A percentile compares a stretch with the other conserved stretches of the same genome.
phyloP scores from a whole-genome alignment of 2,888 invertebrate species.

The Antitype chi region DNA sequence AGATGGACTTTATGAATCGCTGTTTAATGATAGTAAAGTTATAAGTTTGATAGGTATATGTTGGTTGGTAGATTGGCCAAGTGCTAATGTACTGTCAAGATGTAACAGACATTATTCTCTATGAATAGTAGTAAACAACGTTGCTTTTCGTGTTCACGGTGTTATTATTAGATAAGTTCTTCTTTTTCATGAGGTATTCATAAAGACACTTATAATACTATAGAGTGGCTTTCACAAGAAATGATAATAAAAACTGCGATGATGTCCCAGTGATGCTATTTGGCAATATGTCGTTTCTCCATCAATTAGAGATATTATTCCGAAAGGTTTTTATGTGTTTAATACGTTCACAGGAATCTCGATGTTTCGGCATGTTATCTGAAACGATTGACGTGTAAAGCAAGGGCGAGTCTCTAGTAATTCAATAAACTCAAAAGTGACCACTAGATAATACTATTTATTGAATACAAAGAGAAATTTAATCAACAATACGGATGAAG shows the following conservation, averaged over 20 bases:
- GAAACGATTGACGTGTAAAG: background rate
- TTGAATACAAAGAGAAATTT: slow-evolving; percentile 2
- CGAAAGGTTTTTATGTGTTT: too few relatives aligned
- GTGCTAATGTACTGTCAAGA: background rate
- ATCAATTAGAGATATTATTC: background rate
- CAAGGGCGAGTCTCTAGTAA: background rate
- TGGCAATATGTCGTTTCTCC: background rate
- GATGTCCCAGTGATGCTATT: background rate
- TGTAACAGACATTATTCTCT: background rate
- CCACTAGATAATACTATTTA: background rate
- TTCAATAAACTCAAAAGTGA: background rate
- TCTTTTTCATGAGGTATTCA: background rate
- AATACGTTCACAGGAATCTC: background rate
- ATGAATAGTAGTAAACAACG: background rate
- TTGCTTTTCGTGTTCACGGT: background rate
- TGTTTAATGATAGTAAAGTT: slow-evolving; percentile 20
- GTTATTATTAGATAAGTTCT: background rate
- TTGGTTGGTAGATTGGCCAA: background rate
- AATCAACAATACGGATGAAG: slow-evolving; percentile 11
- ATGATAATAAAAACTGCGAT: background rate
- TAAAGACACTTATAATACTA: background rate
- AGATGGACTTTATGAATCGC: slow-evolving; percentile 44
- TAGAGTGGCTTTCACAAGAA: background rate
- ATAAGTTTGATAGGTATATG: background rate
- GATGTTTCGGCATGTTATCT: background rate